Evolutionary conservation across 2,888 invertebrate species (phyloP).

Genomic region (Eucera pruinosa): DNA sequence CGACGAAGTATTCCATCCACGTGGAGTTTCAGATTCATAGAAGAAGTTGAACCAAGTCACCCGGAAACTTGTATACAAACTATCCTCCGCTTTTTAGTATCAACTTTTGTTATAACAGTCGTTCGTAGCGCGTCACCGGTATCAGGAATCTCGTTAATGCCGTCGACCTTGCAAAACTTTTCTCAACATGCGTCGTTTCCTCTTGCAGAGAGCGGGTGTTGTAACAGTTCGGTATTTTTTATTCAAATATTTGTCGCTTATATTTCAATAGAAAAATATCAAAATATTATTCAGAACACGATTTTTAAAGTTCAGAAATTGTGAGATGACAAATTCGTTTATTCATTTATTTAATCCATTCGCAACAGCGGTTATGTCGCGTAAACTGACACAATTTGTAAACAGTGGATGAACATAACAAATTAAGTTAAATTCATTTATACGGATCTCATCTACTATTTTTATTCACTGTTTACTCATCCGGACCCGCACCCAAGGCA

Average conservation of each 20-base stretch:
- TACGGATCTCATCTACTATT: too few species aligned
- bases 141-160: conserved; percentile 34
- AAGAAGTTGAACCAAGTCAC: conserved; percentile 41
- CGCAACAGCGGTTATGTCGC: too few species aligned
- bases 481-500: too few species aligned
- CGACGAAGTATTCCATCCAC: conserved; percentile 21
- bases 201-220: neutral
- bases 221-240: neutral
- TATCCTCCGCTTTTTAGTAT: conserved; percentile 26
- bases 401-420: too few species aligned
- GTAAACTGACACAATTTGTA: too few species aligned
- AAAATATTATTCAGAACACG: too few species aligned
- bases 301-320: too few species aligned
- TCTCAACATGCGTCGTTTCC: neutral
- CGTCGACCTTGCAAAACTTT: conserved; percentile 34
- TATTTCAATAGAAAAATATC: neutral
- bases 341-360: too few species aligned
- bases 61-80: conserved; percentile 36
- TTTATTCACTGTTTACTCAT: too few species aligned
- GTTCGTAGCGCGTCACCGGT: conserved; percentile 19
- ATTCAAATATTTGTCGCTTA: neutral
- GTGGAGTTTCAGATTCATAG: conserved; percentile 41
- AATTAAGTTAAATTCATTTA: too few species aligned
- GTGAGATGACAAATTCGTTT: neutral
- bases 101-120: conserved; percentile 29